Percentiles rank a stretch among this genome's conserved stretches.
These are phyloP conservation scores for Drosophila eugracilis DNA, from an alignment of 1,140 invertebrate genomes.

Conservation along the genomic window DNA sequence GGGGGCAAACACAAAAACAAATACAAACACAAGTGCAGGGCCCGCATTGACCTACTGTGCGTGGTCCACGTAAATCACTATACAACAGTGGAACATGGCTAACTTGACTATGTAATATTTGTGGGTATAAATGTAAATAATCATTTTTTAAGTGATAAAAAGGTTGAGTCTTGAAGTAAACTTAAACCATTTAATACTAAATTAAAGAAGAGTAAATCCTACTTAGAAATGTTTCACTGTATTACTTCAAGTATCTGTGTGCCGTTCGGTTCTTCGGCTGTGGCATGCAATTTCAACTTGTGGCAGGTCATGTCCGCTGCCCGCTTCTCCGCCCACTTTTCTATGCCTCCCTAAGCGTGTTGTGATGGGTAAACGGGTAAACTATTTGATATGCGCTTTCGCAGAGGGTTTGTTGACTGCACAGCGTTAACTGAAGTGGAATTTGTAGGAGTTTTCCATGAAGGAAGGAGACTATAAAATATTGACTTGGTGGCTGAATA, in stretches of 20 bases:
- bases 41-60: slow-evolving; percentile 63
- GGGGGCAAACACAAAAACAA: slow-evolving; percentile 36
- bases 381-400: slow-evolving; percentile 34
- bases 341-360: slow-evolving; percentile 34
- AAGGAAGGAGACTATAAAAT: not conserved
- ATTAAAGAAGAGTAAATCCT: no score
- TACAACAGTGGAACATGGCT: slow-evolving; percentile 1
- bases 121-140: not conserved
- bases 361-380: slow-evolving; percentile 29
- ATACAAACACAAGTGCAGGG: slow-evolving; percentile 3
- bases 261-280: slow-evolving; percentile 11
- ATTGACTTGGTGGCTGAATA: not conserved
- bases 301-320: slow-evolving; percentile 60
- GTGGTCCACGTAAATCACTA: slow-evolving; percentile 39
- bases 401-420: slow-evolving; percentile 25
- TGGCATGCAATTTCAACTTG: slow-evolving; percentile 61
- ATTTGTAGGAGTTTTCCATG: not conserved
- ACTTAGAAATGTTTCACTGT: no score
- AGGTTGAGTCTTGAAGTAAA: no score
- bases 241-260: not conserved
- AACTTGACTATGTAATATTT: not conserved
- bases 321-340: slow-evolving; percentile 10
- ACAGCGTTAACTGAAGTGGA: slow-evolving; percentile 27
- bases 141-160: no score
- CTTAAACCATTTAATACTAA: no score